Base-by-base conservation (phyloP, 2,888 invertebrate species). In the Nomada fucata region DNA sequence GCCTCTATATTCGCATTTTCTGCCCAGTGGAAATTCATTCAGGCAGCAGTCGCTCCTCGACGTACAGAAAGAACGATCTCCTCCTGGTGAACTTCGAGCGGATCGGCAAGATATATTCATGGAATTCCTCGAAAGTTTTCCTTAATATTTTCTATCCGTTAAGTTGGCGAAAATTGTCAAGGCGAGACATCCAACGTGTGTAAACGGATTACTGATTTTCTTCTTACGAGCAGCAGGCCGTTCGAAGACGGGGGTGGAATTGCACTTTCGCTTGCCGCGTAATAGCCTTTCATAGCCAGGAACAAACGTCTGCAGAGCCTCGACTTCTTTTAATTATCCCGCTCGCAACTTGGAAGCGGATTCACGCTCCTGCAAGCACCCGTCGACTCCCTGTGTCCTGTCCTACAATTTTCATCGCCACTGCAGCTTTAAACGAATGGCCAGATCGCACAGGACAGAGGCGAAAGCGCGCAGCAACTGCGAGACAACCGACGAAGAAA, bases 21-120 rank as follows among this genome's bases (percentile, higher is more conserved):
- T 52, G 36, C 36, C 15, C 50, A 9, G 15, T 10, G 63, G 26
- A 57, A 64, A 36, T 68, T 47, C 0, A 20, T 36, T 50, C 26
- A 2, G 29, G 23, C 29, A n/a, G 2, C 42, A 18, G 26, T 61
- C 44, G 53, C 5, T 29, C 42, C 13, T 20, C 23, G 44, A 68
- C 68, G 50, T 13, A 71, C 36, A 18, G 47, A 52, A 9, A 64
- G 44, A 50, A 42, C 23, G 74, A 78, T 55, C 70, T 65, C 29
- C n/a, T 57, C 36, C 7, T 52, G 20, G 57, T 71, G 76, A 85
- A 85, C 67, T 77, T 78, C 61, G 71, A 53, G 20, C 67, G 20
- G 55, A 47, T 61, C 52, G 64, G 53, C 44, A 60, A 5, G 20
- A 50, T 18, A 7, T 60, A 61, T 65, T 29, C 69, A n/a, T 53